These are phyloP conservation scores for Chironomus tepperi DNA, from an alignment of 1,140 invertebrate species.

Conservation along the genomic window DNA sequence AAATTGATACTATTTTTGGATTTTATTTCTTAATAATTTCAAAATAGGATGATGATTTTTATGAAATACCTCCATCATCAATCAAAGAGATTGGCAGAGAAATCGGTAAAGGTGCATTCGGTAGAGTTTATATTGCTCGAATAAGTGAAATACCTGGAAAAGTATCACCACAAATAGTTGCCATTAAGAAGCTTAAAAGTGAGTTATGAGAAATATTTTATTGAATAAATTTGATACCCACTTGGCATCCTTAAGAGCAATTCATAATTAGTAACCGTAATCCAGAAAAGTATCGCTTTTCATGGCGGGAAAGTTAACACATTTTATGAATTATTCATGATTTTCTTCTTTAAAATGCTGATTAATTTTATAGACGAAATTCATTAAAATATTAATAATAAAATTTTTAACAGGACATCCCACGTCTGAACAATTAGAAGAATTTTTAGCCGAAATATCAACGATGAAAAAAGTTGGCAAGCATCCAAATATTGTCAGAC, in stretches of 20 bases:
- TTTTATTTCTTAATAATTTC: too few relatives aligned
- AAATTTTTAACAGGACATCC: constrained; percentile 38
- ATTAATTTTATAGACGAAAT: too few relatives aligned
- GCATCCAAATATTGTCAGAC: constrained; percentile 67
- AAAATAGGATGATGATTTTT: neutral
- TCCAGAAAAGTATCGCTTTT: too few relatives aligned
- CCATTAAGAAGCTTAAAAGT: constrained; percentile 65
- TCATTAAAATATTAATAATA: neutral
- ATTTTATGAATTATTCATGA: neutral
- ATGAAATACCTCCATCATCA: constrained; percentile 28
- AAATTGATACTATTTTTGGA: neutral
- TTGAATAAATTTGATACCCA: neutral
- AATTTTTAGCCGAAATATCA: constrained; percentile 66
- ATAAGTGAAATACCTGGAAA: constrained; percentile 44
- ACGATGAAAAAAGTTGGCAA: constrained; percentile 69
- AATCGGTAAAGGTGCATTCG: constrained; percentile 67
- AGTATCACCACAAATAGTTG: constrained; percentile 47
- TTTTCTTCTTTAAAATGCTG: too few relatives aligned
- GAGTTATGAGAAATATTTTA: constrained; percentile 27
- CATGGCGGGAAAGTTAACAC: neutral
- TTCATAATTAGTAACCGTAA: neutral
- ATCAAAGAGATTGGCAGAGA: constrained; percentile 41
- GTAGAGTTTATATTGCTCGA: constrained; percentile 54
- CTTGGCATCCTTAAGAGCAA: too few relatives aligned
- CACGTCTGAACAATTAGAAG: constrained; percentile 48